Base-by-base conservation (phyloP, 2,797 vertebrate species). In the Merluccius polli region DNA sequence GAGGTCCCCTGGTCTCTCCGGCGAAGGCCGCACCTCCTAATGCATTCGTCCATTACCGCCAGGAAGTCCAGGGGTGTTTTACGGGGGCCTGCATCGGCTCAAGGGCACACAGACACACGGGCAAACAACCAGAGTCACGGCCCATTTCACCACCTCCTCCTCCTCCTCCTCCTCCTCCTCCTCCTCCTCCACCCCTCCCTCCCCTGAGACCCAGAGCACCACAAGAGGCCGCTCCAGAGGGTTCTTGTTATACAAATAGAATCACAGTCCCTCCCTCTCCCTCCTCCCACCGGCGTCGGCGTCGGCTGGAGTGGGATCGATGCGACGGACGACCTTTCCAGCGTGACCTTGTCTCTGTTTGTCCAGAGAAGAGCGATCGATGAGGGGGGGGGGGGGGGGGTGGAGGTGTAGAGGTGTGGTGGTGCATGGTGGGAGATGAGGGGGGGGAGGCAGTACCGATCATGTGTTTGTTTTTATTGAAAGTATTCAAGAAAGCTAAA, bases 331-430 rank as follows among this genome's bases (percentile, higher is more conserved):
- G 81, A 76, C 74, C 44, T 29, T 75, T 78, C 80, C 44, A 71
- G 30, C 68, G 33, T 78, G 84, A 84, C 84, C 73, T 79, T 84
- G 82, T 78, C 72, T 78, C 77, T 33, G 24, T 79, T 75, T 76
- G 75, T 76, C 76, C 74, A 73, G 72, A 74, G 67, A 33, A 74
- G 75, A 59, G 73, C 8, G 65, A 41, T 70, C 75, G 13, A 35
- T 75, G 76, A 74, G 78, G 63, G 6, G 63, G 24, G 63, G 59
- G 59, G 21, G n/a, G 59, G 59, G 6, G n/a, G 59, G 59, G 21
- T 16, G 59, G 6, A 18, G 4, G 59, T 8, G 82, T 82, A 77
- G 77, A 77, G 71, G 73, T 13, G 71, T 41, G 75, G 78, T 77
- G 65, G 74, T 78, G 41, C 84, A n/a, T 73, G 79, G 72, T 72